phyloP scores from a whole-genome alignment of 1,140 invertebrate species.

The Cotesia typhae region DNA sequence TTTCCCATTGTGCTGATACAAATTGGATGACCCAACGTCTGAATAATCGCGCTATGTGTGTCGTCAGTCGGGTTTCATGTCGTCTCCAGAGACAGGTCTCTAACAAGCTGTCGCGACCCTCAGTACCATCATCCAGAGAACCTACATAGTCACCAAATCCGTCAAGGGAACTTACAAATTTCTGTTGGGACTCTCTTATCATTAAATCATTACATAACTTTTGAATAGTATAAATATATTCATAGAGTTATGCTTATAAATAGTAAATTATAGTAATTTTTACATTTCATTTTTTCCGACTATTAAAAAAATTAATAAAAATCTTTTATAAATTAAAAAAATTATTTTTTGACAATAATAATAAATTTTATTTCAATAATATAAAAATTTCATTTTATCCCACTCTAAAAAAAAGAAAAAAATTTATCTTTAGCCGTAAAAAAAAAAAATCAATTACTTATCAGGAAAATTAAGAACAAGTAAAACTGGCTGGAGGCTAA shows the following conservation, averaged over 20 bases:
- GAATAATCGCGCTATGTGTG: conserved; percentile 42
- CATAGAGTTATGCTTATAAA: no score
- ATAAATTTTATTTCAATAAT: no score
- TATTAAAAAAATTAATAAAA: no score
- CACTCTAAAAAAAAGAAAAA: no score
- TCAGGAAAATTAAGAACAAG: conserved; percentile 2
- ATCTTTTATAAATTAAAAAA: no score
- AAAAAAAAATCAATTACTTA: neutral
- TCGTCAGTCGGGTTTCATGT: conserved; percentile 38
- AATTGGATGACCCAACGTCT: conserved; percentile 44
- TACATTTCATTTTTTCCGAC: no score
- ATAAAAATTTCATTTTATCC: no score
- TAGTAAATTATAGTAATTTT: no score
- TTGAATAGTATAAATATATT: no score
- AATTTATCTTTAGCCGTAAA: neutral
- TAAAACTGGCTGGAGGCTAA: neutral
- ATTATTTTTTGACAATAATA: no score
- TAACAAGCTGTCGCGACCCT: conserved; percentile 45
- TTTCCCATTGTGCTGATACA: conserved; percentile 38
- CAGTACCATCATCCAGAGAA: neutral
- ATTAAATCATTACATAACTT: neutral
- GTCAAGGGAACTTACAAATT: neutral
- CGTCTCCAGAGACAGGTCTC: conserved; percentile 34
- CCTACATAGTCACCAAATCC: conserved; percentile 14
- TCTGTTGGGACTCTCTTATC: neutral